phyloP scores from a whole-genome alignment of 2,113 vertebrate species.

The Lathamus discolor region DNA sequence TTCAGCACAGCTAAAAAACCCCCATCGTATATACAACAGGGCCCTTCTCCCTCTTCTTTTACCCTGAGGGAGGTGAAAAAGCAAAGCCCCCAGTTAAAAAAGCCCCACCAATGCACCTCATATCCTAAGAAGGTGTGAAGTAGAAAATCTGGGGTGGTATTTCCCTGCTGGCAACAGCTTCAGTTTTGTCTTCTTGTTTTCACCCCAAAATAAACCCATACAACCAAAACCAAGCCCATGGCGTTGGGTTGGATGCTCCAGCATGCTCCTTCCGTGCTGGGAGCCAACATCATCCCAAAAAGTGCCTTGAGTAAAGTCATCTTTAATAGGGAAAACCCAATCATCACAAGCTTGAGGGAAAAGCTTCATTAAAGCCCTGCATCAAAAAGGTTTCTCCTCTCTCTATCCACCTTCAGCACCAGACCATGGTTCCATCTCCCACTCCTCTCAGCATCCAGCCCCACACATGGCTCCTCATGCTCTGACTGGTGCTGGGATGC shows the following conservation, averaged over 20 bases:
- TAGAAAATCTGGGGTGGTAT: slow-evolving; percentile 71
- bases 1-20: slow-evolving; percentile 60
- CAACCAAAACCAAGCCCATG: neutral
- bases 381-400: neutral
- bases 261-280: slow-evolving; percentile 20
- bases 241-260: neutral
- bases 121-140: slow-evolving; percentile 57
- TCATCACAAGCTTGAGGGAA: neutral
- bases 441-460: neutral
- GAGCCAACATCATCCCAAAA: slow-evolving; percentile 54
- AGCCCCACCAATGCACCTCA: neutral
- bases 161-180: slow-evolving; percentile 46
- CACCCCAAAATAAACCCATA: neutral
- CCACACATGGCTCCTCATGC: neutral
- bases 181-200: neutral
- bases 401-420: neutral
- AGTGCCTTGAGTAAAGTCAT: slow-evolving; percentile 62
- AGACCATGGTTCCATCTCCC: neutral
- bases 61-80: slow-evolving; percentile 50
- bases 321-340: neutral
- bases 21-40: neutral
- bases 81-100: slow-evolving; percentile 54
- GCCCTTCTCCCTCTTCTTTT: slow-evolving; percentile 46
- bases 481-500: neutral
- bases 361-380: slow-evolving; percentile 7